Conservation (phyloP, 2,888 invertebrate species). For the Oligia strigilis region DNA sequence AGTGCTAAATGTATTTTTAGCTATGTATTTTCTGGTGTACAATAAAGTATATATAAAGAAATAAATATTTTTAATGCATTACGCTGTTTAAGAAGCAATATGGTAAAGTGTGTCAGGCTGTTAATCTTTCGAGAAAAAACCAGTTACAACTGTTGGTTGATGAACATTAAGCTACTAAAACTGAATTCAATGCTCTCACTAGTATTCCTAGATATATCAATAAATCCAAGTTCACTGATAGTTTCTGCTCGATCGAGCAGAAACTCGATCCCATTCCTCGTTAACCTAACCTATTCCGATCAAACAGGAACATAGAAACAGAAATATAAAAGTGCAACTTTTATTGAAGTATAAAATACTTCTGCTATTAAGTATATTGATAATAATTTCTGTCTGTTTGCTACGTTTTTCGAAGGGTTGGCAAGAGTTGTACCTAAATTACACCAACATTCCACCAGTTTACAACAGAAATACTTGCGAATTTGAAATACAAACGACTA, state of each 20-base stretch:
- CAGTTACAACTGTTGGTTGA: not conserved
- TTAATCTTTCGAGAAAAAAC: not conserved
- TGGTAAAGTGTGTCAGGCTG: not conserved
- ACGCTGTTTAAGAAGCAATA: not conserved
- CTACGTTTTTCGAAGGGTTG: not conserved
- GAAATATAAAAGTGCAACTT: not conserved
- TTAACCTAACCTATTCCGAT: not conserved
- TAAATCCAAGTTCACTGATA: not conserved
- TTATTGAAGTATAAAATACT: not conserved
- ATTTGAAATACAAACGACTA: not conserved
- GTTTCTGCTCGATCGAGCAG: slow-evolving; percentile 32
- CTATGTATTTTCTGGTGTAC: too few relatives aligned
- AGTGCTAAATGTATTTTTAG: too few relatives aligned
- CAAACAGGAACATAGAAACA: not conserved
- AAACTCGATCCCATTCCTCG: slow-evolving; percentile 20
- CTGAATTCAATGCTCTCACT: not conserved
- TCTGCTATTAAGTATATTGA: not conserved
- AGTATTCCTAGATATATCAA: not conserved
- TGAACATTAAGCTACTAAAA: not conserved
- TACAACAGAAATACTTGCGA: not conserved
- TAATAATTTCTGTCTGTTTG: not conserved
- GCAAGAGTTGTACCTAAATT: too few relatives aligned
- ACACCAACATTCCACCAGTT: not conserved
- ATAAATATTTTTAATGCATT: not conserved
- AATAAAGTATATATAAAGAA: too few relatives aligned